Conservation (phyloP, 2,888 invertebrate species). For the Catocala sponsa region DNA sequence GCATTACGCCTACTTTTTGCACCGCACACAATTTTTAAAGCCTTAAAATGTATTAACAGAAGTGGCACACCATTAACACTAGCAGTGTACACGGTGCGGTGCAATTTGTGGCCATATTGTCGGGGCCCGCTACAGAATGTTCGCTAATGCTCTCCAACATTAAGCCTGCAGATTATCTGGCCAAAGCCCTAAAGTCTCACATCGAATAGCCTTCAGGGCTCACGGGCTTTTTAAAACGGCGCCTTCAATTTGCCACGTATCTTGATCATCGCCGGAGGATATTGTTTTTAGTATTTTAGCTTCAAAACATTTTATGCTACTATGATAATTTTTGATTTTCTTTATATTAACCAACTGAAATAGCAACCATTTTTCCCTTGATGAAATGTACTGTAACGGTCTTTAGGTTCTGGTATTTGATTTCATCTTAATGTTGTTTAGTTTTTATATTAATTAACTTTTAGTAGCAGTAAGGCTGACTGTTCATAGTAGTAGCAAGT, state of each 20-base stretch:
- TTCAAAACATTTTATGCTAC: no score
- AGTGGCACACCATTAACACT: conserved; percentile 44
- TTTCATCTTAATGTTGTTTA: no score
- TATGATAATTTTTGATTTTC: no score
- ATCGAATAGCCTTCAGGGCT: conserved; percentile 45
- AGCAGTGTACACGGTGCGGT: conserved; percentile 40
- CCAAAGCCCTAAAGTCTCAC: conserved; percentile 60
- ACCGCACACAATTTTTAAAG: conserved; percentile 24
- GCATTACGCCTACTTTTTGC: conserved; percentile 13
- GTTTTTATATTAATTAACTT: no score
- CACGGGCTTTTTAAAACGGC: background rate
- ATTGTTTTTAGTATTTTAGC: background rate
- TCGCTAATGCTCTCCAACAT: conserved; percentile 67
- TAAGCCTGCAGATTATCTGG: conserved; percentile 71
- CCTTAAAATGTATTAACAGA: conserved; percentile 40
- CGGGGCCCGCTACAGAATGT: conserved; percentile 55
- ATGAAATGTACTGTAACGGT: no score
- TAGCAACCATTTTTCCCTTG: no score
- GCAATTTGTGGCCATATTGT: conserved; percentile 60
- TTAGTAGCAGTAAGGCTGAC: no score
- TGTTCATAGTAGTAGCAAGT: no score
- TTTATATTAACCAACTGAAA: no score
- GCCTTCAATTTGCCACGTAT: background rate
- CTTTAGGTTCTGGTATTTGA: no score
- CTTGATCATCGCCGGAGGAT: background rate